Conservation (phyloP, 2,797 vertebrate genomes). For the Spheniscus humboldti region DNA sequence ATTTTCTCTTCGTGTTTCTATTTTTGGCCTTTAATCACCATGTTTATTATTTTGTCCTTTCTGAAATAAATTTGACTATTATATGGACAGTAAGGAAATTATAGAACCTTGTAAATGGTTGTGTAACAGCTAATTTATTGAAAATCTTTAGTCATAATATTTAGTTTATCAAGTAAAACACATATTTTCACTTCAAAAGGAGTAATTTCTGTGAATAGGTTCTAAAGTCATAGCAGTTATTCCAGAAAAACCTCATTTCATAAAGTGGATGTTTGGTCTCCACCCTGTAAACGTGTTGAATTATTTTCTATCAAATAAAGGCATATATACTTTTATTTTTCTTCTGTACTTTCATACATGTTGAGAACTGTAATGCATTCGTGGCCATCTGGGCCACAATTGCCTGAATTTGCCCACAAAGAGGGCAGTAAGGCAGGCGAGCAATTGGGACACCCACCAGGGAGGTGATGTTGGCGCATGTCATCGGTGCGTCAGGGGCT, state of each 20-base stretch:
- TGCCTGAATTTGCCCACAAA: slow-evolving; percentile 28
- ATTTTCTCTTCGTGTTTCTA: background rate
- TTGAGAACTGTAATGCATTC: background rate
- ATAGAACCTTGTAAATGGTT: slow-evolving; percentile 22
- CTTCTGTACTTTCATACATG: background rate
- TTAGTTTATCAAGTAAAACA: slow-evolving; percentile 5
- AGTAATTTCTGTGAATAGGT: slow-evolving; percentile 39
- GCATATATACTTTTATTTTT: background rate
- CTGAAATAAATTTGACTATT: slow-evolving; percentile 1
- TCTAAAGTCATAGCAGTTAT: slow-evolving; percentile 21
- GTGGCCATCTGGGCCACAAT: background rate
- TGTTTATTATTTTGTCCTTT: slow-evolving; percentile 49
- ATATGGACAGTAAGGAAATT: background rate
- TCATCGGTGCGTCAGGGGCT: background rate
- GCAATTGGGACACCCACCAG: background rate
- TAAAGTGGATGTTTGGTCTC: slow-evolving; percentile 25
- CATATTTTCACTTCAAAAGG: slow-evolving; percentile 7
- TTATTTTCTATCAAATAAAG: slow-evolving; percentile 2
- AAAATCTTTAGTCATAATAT: slow-evolving; percentile 16
- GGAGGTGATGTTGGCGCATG: background rate
- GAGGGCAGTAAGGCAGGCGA: slow-evolving; percentile 7
- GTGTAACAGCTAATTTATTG: slow-evolving; percentile 20
- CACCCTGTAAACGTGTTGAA: slow-evolving; percentile 10
- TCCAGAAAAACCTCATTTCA: background rate
- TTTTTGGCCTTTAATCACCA: slow-evolving; percentile 43